Base-by-base conservation (phyloP, 1,140 invertebrate species). In the Rhyacophila brunnea region DNA sequence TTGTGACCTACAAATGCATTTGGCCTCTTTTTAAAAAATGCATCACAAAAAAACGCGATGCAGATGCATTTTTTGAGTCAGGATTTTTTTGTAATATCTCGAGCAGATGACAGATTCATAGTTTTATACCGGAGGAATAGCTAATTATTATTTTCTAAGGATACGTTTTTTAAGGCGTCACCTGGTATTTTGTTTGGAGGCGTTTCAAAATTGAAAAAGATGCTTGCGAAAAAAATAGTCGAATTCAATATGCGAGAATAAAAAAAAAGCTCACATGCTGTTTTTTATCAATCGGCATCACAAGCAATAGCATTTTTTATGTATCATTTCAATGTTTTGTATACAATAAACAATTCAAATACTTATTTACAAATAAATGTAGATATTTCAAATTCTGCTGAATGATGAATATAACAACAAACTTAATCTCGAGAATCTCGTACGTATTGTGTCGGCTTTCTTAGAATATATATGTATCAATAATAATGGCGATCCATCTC, bases 1-100 rank as follows among this genome's bases (percentile, higher is more conserved):
- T 54, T 62, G 60, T 52, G 60, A 62, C 60, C 60, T 40, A 62
- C 55, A 62, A 57, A 57, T 32, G 18, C 34, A 19, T 38, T 28
- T 10, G 11, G 44, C 19, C 34, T 17, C 28, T 15, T 50, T 56
- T 60, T 54, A 46, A 32, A 50, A 28, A 6, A 36, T 14, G 32
- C 43, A 28, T 45, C 14, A 34, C 15, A 23, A 15, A 45, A 40
- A 61, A 61, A 56, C 40, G 17, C 15, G 2, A 15, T 17, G 59
- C 52, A 61, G 40, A 57, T 57, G 46, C 44, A 61, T 42, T 52
- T 57, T 56, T 62, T 62, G 20, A 38, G 48, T 13, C 18, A 35
- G 32, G 23, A 20, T 42, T 52, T 51, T 42, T 35, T 55, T n/a
- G n/a, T 43, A 36, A 57, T 53, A 52, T 62, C 38, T 15, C 32